Percentiles rank a stretch among this genome's conserved stretches.
Conservation (phyloP, 2,797 vertebrate species). For the Esox lucius region DNA sequence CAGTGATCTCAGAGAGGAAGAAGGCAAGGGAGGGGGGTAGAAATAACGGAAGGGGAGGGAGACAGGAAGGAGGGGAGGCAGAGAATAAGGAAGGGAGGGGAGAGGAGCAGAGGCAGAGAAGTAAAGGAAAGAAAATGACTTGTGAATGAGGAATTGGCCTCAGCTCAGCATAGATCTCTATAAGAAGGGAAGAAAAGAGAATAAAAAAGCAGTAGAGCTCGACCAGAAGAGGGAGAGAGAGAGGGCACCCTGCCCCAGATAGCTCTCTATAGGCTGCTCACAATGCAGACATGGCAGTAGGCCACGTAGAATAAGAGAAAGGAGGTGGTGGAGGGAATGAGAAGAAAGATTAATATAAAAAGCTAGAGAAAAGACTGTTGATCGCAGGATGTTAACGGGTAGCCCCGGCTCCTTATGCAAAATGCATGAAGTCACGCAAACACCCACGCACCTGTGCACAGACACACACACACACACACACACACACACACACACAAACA, state of each 20-base stretch:
- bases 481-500: background rate
- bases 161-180: constrained; percentile 24
- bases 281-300: constrained; percentile 54
- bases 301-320: constrained; percentile 33
- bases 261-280: constrained; percentile 56
- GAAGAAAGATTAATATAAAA: constrained; percentile 52
- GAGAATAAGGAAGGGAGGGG: background rate
- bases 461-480: constrained; percentile 3
- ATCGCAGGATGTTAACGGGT: constrained; percentile 63
- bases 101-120: background rate
- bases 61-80: background rate
- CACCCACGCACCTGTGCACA: constrained; percentile 1
- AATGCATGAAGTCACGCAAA: background rate
- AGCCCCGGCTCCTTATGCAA: constrained; percentile 42
- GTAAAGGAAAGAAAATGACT: constrained; percentile 23
- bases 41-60: background rate
- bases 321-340: constrained; percentile 56
- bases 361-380: constrained; percentile 67
- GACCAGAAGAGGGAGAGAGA: constrained; percentile 25
- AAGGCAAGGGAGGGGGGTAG: too few relatives aligned
- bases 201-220: background rate
- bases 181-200: constrained; percentile 23
- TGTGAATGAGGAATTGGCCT: constrained; percentile 33
- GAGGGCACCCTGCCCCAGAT: constrained; percentile 56
- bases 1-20: constrained; percentile 12